Evolutionary conservation across 2,888 invertebrate species (phyloP).

Genomic region (Eremobia ochroleuca): DNA sequence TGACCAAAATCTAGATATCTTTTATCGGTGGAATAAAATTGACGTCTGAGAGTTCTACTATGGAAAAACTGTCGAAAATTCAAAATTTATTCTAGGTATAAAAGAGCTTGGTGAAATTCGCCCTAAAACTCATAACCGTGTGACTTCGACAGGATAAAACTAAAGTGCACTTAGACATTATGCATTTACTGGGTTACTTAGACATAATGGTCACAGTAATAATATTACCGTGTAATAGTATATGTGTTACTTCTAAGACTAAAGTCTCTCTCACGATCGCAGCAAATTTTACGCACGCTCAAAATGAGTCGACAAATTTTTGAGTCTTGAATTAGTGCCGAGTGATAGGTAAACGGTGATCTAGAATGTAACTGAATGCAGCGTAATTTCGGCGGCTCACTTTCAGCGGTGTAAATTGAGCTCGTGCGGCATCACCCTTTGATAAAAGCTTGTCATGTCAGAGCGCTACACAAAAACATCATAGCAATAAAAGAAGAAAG

Average conservation of each 20-base stretch:
- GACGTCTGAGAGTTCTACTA: background rate
- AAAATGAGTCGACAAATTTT: background rate
- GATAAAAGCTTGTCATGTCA: slow-evolving; percentile 1
- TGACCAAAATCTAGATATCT: background rate
- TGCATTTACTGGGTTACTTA: slow-evolving; percentile 52
- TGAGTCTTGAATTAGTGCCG: background rate
- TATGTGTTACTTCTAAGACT: slow-evolving; percentile 43
- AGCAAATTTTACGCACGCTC: slow-evolving; percentile 8
- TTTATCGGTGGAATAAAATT: background rate
- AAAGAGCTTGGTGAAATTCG: background rate
- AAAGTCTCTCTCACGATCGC: slow-evolving; percentile 45
- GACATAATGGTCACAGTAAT: slow-evolving; percentile 47
- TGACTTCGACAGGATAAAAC: slow-evolving; percentile 24
- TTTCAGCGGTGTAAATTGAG: slow-evolving; percentile 13
- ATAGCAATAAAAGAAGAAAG: slow-evolving; percentile 43
- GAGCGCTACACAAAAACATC: background rate
- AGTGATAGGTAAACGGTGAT: background rate
- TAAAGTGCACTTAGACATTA: slow-evolving; percentile 63
- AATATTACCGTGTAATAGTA: too few species aligned
- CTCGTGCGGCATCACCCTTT: background rate
- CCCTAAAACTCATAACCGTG: slow-evolving; percentile 6
- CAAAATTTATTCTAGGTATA: background rate
- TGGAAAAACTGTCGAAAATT: background rate
- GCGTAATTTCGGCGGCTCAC: slow-evolving; percentile 16
- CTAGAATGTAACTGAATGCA: background rate